Percentiles rank a stretch among this genome's conserved stretches.
These are phyloP conservation scores for Flexamia atlantica DNA, from an alignment of 2,888 invertebrate species.

Conservation along the genomic window DNA sequence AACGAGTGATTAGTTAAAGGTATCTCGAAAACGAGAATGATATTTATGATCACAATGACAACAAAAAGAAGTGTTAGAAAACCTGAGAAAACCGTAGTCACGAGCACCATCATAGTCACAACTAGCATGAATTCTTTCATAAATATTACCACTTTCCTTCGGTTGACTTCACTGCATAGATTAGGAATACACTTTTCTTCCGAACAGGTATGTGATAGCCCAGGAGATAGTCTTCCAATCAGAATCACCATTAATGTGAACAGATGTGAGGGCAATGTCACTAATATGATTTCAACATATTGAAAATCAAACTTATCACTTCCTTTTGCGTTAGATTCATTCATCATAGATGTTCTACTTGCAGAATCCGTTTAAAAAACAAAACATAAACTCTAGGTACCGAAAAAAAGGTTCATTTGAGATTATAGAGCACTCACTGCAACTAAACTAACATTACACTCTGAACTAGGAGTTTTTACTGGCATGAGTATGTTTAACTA, in stretches of 20 bases:
- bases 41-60: background rate
- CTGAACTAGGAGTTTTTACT: background rate
- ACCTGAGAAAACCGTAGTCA: slow-evolving; percentile 14
- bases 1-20: background rate
- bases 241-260: slow-evolving; percentile 33
- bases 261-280: background rate
- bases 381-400: background rate
- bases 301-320: background rate
- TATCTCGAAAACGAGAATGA: background rate
- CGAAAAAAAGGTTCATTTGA: background rate
- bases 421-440: background rate
- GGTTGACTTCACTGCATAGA: background rate
- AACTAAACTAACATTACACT: background rate
- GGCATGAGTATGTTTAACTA: background rate
- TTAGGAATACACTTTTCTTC: slow-evolving; percentile 12
- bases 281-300: background rate
- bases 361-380: background rate
- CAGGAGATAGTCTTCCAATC: background rate
- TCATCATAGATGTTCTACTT: background rate
- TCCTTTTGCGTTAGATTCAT: background rate
- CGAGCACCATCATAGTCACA: background rate
- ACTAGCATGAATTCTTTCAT: slow-evolving; percentile 6
- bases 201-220: slow-evolving; percentile 7
- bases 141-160: background rate
- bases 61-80: background rate